These are phyloP conservation scores for Caenorhabditis auriculariae DNA, from an alignment of 2,888 invertebrate genomes.

Conservation along the genomic window DNA sequence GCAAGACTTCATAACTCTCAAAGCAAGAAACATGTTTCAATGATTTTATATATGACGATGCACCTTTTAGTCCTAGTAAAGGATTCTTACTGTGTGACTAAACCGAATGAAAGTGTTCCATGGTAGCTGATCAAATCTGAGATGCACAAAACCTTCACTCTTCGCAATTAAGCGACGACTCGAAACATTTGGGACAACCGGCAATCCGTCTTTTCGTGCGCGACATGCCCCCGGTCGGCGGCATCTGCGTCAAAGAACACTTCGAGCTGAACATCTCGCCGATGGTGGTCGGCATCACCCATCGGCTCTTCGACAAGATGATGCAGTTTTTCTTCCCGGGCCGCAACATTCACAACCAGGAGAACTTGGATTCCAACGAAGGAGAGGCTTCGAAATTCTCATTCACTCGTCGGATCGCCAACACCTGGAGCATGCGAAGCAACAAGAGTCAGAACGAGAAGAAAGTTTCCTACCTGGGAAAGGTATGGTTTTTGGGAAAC, in stretches of 20 bases:
- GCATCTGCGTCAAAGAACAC: conserved; percentile 96
- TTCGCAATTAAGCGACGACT: conserved; percentile 69
- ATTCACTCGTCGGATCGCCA: conserved; percentile 38
- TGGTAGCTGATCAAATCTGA: too few relatives aligned
- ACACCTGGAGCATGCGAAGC: conserved; percentile 28
- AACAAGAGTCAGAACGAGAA: conserved; percentile 9
- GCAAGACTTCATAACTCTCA: too few relatives aligned
- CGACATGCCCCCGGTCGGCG: conserved; percentile 88
- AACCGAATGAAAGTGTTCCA: too few relatives aligned
- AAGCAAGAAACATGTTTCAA: too few relatives aligned
- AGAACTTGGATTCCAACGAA: conserved; percentile 42
- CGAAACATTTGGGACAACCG: conserved; percentile 81
- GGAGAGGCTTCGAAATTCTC: conserved; percentile 36
- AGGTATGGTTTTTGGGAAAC: not conserved
- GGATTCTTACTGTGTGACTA: too few relatives aligned
- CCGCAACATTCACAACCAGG: conserved; percentile 71
- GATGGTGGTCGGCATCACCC: conserved; percentile 70
- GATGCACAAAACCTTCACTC: too few relatives aligned
- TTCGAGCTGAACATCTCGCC: conserved; percentile 74
- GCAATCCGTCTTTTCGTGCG: conserved; percentile 91
- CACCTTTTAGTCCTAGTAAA: too few relatives aligned
- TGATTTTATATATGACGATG: too few relatives aligned
- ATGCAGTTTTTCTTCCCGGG: conserved; percentile 76
- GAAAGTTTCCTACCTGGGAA: not conserved
- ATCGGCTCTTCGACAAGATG: conserved; percentile 80